Conservation (phyloP, 2,888 invertebrate genomes). For the Synanthedon formicaeformis region DNA sequence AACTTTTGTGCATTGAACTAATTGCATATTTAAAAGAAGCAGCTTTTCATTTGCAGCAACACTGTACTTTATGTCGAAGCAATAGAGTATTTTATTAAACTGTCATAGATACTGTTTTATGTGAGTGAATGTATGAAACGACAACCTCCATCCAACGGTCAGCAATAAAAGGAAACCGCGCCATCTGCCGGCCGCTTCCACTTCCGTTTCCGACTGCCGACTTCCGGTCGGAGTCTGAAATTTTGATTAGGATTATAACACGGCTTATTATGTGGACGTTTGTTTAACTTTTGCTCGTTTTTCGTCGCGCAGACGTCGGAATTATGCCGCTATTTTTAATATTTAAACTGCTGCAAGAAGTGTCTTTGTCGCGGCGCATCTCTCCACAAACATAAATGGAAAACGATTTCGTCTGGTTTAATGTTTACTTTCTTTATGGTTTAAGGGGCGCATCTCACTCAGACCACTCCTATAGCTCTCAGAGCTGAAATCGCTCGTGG, state of each 20-base stretch:
- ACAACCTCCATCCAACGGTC: slow-evolving; percentile 55
- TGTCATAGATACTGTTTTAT: too few species aligned
- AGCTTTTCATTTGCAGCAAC: too few species aligned
- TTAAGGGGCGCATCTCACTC: too few species aligned
- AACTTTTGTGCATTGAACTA: slow-evolving; percentile 17
- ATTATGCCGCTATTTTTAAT: neutral
- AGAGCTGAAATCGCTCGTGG: too few species aligned
- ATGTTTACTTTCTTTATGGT: too few species aligned
- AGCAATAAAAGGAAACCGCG: slow-evolving; percentile 60
- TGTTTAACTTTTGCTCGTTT: slow-evolving; percentile 10
- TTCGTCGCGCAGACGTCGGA: slow-evolving; percentile 1
- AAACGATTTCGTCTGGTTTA: too few species aligned
- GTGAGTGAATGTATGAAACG: slow-evolving; percentile 3
- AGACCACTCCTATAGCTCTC: too few species aligned
- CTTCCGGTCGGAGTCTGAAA: slow-evolving; percentile 48
- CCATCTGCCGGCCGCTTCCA: slow-evolving; percentile 50
- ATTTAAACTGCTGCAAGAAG: slow-evolving; percentile 1
- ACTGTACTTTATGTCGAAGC: too few species aligned
- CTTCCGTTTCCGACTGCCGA: slow-evolving; percentile 31
- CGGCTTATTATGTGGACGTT: slow-evolving; percentile 38
- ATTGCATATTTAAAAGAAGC: slow-evolving; percentile 35
- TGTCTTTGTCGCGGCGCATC: neutral
- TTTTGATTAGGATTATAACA: slow-evolving; percentile 51
- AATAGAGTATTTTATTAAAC: too few species aligned
- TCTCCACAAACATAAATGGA: too few species aligned